phyloP scores from a whole-genome alignment of 2,888 invertebrate species.

The Acronicta leporina region DNA sequence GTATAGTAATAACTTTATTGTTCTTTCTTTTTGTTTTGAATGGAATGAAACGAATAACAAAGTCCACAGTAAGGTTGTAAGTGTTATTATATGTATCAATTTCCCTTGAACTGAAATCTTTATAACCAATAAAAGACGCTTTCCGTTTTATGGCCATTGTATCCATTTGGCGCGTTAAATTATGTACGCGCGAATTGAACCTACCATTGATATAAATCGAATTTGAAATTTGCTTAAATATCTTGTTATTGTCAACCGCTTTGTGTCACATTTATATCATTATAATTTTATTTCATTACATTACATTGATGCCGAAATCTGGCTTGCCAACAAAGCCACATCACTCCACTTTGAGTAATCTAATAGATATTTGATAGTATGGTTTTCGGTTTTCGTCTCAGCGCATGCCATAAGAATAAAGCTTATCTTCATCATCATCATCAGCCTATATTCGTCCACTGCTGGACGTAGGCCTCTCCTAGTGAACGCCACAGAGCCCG shows the following conservation, averaged over 20 bases:
- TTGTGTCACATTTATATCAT: slow-evolving; percentile 20
- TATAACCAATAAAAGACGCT: slow-evolving; percentile 42
- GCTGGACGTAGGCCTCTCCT: too few relatives aligned
- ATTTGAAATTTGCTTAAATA: slow-evolving; percentile 20
- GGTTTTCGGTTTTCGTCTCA: slow-evolving; percentile 20
- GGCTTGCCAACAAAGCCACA: slow-evolving; percentile 2
- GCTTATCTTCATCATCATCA: slow-evolving; percentile 12
- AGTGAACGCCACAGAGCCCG: too few relatives aligned
- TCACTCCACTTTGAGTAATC: slow-evolving; percentile 13
- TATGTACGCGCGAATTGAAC: slow-evolving; percentile 13
- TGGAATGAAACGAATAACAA: neutral
- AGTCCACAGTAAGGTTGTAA: slow-evolving; percentile 12
- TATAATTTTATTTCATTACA: slow-evolving; percentile 3
- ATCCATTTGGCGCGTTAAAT: slow-evolving; percentile 18
- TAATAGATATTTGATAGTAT: slow-evolving; percentile 45
- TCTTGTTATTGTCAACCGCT: slow-evolving; percentile 3
- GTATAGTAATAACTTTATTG: slow-evolving; percentile 37
- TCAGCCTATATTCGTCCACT: too few relatives aligned
- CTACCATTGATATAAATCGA: slow-evolving; percentile 20
- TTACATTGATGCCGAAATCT: slow-evolving; percentile 12
- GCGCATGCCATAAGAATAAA: slow-evolving; percentile 22
- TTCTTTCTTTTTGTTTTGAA: slow-evolving; percentile 19
- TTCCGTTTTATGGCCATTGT: slow-evolving; percentile 38
- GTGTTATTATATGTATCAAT: slow-evolving; percentile 25
- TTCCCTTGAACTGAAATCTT: slow-evolving; percentile 42